These are phyloP conservation scores for Ochlodes sylvanus DNA, from an alignment of 2,888 invertebrate species.

Conservation along the genomic window DNA sequence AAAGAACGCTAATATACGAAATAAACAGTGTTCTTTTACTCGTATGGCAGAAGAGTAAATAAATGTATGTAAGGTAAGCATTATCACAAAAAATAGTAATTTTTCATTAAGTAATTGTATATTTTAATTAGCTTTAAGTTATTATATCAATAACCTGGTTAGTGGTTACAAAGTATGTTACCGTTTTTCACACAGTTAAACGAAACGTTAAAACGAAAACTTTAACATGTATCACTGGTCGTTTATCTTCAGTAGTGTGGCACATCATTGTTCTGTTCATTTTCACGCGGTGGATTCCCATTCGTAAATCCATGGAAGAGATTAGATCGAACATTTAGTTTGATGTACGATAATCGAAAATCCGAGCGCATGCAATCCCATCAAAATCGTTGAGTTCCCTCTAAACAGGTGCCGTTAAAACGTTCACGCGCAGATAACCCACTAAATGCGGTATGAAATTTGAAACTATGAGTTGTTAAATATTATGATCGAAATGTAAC, in stretches of 20 bases:
- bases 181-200: too few species aligned
- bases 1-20: too few species aligned
- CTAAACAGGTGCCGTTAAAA: constrained; percentile 27
- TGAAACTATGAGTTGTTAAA: constrained; percentile 31
- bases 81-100: too few species aligned
- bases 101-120: too few species aligned
- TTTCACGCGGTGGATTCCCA: constrained; percentile 13
- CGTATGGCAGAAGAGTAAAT: too few species aligned
- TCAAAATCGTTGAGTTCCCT: constrained; percentile 22
- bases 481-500: constrained; percentile 29
- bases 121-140: too few species aligned
- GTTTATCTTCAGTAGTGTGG: constrained; percentile 1
- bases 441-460: constrained; percentile 28
- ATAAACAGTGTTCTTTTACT: too few species aligned
- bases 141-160: too few species aligned
- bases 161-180: too few species aligned
- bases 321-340: constrained; percentile 29
- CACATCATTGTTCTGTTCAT: constrained; percentile 9
- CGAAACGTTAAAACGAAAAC: too few species aligned
- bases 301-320: constrained; percentile 24
- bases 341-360: constrained; percentile 35
- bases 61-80: too few species aligned
- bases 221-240: not conserved
- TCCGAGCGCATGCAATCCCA: constrained; percentile 20
- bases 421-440: constrained; percentile 23